phyloP scores from a whole-genome alignment of 64 coral and sea anemone species.

The Montipora capricornis region DNA sequence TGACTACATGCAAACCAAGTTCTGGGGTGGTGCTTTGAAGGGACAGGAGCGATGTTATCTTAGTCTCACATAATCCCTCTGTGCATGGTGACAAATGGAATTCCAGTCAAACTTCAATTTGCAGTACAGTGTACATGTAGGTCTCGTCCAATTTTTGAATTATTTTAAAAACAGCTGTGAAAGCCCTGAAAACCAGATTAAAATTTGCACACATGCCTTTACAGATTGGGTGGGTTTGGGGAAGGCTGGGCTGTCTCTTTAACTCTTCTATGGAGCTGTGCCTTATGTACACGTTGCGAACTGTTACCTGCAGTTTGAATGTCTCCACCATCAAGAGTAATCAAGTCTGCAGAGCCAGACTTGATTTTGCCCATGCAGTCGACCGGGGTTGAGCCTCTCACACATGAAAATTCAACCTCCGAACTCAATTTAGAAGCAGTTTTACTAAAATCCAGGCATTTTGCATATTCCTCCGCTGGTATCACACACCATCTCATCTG shows the following conservation, averaged over 20 bases:
- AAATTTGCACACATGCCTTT: too few relatives aligned
- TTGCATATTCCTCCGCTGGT: neutral
- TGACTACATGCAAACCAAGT: too few relatives aligned
- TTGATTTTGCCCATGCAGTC: conserved; percentile 71
- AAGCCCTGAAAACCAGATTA: too few relatives aligned
- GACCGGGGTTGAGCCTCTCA: neutral
- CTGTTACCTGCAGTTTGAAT: conserved; percentile 57
- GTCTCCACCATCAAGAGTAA: conserved; percentile 64
- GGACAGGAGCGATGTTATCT: too few relatives aligned
- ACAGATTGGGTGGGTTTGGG: too few relatives aligned
- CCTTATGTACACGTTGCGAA: neutral
- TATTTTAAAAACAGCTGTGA: too few relatives aligned
- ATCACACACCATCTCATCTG: conserved; percentile 44
- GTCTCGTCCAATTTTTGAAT: too few relatives aligned
- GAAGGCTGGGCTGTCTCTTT: neutral
- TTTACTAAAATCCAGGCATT: neutral
- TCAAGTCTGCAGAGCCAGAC: conserved; percentile 33
- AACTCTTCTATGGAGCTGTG: neutral
- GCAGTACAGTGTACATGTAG: too few relatives aligned
- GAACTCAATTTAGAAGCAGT: neutral
- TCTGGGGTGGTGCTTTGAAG: too few relatives aligned
- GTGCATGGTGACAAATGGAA: too few relatives aligned
- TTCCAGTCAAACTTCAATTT: too few relatives aligned
- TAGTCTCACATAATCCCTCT: too few relatives aligned
- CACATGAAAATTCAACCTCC: conserved; percentile 7